phyloP scores from a whole-genome alignment of 1,140 invertebrate species.

The Zophobas morio region DNA sequence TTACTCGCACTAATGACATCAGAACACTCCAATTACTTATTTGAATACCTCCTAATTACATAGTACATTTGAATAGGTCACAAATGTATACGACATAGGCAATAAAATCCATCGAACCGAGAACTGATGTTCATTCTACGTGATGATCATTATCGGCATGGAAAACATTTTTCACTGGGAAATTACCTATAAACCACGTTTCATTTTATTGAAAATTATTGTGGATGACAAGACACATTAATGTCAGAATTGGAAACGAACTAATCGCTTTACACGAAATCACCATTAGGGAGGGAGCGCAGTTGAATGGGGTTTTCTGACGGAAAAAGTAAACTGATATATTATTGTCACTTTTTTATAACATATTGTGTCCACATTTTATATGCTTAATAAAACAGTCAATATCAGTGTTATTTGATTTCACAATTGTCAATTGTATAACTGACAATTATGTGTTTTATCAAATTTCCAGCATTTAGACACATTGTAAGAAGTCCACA shows the following conservation, averaged over 20 bases:
- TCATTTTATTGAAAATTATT: not conserved
- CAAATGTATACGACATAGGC: not conserved
- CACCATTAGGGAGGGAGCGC: not conserved
- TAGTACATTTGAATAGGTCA: not conserved
- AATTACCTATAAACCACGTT: not conserved
- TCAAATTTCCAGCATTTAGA: too few relatives aligned
- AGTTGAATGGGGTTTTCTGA: not conserved
- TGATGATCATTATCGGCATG: conserved; percentile 1
- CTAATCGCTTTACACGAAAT: not conserved
- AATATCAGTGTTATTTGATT: too few relatives aligned
- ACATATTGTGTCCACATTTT: too few relatives aligned
- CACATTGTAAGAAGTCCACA: too few relatives aligned
- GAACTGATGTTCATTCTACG: not conserved
- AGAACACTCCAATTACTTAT: too few relatives aligned
- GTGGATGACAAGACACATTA: conserved; percentile 1
- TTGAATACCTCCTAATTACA: not conserved
- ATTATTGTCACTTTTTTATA: not conserved
- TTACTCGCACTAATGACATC: too few relatives aligned
- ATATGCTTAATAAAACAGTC: too few relatives aligned
- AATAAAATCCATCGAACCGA: not conserved
- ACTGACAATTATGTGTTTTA: too few relatives aligned
- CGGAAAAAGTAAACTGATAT: not conserved
- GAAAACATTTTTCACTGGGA: not conserved
- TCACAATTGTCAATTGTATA: too few relatives aligned
- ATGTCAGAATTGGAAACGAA: not conserved